These are phyloP conservation scores for Philantomba maxwellii DNA, from an alignment of 2,113 vertebrate species.

Conservation along the genomic window DNA sequence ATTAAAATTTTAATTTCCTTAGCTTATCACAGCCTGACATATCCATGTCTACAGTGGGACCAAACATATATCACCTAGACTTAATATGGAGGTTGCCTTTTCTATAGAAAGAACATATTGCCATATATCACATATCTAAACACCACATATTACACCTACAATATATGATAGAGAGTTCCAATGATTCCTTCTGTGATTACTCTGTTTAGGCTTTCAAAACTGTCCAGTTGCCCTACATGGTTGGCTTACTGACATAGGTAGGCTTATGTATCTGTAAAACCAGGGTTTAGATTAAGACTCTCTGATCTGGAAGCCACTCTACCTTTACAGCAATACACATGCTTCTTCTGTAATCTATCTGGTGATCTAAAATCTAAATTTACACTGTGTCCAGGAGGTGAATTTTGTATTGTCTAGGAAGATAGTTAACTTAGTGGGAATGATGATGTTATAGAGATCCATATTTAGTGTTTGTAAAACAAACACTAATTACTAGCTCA, in stretches of 20 bases:
- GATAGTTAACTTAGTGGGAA: background rate
- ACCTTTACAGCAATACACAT: background rate
- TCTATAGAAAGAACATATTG: background rate
- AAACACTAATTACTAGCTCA: background rate
- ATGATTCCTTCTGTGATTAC: background rate
- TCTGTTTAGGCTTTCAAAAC: background rate
- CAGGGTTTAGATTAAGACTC: background rate
- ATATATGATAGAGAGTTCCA: background rate
- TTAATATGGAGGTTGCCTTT: background rate
- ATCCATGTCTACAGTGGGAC: background rate
- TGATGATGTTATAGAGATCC: background rate
- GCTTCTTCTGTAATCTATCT: background rate
- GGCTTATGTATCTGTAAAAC: background rate
- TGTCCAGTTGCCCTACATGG: background rate
- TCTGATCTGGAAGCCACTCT: background rate
- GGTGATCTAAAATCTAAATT: background rate
- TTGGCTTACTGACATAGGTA: background rate
- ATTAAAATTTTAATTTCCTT: background rate
- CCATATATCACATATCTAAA: background rate
- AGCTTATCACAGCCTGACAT: background rate
- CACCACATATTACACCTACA: background rate
- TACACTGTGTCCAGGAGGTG: background rate
- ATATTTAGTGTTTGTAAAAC: background rate
- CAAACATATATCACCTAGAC: background rate
- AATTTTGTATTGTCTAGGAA: background rate